Conservation (phyloP, 1,140 invertebrate species). For the Heliothis virescens region DNA sequence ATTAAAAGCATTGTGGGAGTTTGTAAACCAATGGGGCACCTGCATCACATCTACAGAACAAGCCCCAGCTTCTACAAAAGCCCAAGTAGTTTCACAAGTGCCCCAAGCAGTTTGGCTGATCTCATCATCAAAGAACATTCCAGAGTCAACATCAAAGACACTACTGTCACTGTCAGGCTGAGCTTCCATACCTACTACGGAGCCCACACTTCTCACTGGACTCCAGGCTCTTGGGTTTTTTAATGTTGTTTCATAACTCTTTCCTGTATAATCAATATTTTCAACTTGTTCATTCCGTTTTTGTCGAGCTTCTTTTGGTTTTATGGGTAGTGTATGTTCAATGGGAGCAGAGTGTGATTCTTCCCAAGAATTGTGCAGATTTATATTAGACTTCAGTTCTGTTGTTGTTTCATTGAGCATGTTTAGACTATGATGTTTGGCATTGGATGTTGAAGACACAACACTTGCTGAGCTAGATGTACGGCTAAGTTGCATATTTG, state of each 20-base stretch:
- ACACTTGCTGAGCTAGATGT: constrained; percentile 90
- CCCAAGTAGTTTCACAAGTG: constrained; percentile 92
- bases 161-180: constrained; percentile 93
- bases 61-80: constrained; percentile 92
- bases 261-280: constrained; percentile 88
- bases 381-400: constrained; percentile 77
- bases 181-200: constrained; percentile 92
- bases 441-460: constrained; percentile 79
- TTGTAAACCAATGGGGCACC: constrained; percentile 92
- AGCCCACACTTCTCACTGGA: constrained; percentile 93
- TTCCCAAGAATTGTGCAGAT: constrained; percentile 83
- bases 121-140: constrained; percentile 92
- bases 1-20: constrained; percentile 86
- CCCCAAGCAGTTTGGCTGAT: constrained; percentile 90
- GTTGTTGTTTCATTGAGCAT: constrained; percentile 77
- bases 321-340: constrained; percentile 83
- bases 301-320: constrained; percentile 74
- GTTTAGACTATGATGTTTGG: constrained; percentile 82
- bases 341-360: constrained; percentile 85
- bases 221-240: constrained; percentile 93
- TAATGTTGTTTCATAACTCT: constrained; percentile 88
- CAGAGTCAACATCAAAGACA: constrained; percentile 92
- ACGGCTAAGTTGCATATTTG: constrained; percentile 92
- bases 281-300: constrained; percentile 78
- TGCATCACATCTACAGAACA: constrained; percentile 90